Conservation (phyloP, 2,113 vertebrate genomes). For the Deroptyus accipitrinus region DNA sequence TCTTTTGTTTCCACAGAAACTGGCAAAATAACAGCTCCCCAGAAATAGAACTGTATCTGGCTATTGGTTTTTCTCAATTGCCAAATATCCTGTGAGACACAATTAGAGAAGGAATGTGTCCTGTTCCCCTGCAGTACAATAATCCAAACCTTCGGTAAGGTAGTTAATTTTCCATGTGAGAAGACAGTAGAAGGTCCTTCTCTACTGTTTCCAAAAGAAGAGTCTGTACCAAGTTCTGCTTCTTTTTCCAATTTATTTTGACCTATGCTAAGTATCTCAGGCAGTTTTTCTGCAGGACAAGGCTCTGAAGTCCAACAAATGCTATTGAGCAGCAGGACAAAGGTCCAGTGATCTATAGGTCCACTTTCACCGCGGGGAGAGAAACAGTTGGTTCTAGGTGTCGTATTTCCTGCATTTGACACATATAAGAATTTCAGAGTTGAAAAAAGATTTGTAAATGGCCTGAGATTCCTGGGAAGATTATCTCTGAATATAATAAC, state of each 20-base stretch:
- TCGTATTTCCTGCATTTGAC: not conserved
- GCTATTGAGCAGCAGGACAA: not conserved
- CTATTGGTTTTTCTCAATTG: not conserved
- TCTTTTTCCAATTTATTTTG: not conserved
- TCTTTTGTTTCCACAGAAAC: not conserved
- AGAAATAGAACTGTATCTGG: not conserved
- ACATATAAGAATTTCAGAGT: not conserved
- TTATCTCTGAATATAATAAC: not conserved
- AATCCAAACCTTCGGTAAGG: not conserved
- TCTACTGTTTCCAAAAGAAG: not conserved
- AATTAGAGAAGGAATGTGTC: not conserved
- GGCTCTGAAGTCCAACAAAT: not conserved
- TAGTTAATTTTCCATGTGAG: not conserved
- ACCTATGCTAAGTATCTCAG: not conserved
- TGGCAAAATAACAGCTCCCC: not conserved
- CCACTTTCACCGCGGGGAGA: not conserved
- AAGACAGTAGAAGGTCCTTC: not conserved
- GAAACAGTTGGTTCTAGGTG: not conserved
- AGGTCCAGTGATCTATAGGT: not conserved
- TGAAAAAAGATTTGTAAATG: not conserved
- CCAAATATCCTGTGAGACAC: not conserved
- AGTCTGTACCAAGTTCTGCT: not conserved
- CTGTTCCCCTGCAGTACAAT: not conserved
- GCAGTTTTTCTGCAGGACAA: not conserved
- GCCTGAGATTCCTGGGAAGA: not conserved